These are phyloP conservation scores for Tapirus indicus DNA, from an alignment of 2,797 vertebrate species.

Conservation along the genomic window DNA sequence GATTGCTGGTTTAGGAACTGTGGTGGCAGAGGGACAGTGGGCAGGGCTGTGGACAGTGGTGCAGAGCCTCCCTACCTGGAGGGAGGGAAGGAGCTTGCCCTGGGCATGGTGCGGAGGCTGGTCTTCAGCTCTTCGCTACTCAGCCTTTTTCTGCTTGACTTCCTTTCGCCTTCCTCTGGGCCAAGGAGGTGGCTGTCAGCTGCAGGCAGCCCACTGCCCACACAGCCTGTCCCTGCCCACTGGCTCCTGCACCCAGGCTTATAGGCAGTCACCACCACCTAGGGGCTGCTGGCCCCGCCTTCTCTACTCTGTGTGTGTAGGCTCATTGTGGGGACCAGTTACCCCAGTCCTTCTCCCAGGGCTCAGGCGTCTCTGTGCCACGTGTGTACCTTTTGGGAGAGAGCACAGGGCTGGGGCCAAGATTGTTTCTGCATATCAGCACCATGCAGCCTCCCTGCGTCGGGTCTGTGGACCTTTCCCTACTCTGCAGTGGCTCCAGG, in stretches of 20 bases:
- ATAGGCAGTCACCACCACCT: too few relatives aligned
- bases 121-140: neutral
- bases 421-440: neutral
- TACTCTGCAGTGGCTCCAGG: fast-evolving
- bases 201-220: neutral
- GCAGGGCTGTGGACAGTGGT: neutral
- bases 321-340: neutral
- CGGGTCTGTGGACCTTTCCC: neutral
- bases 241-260: neutral
- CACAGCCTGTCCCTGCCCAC: neutral
- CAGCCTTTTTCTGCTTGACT: slow-evolving; percentile 65
- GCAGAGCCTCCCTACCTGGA: neutral
- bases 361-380: too few relatives aligned
- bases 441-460: fast-evolving
- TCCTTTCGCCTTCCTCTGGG: slow-evolving; percentile 56
- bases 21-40: neutral
- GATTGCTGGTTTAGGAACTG: neutral
- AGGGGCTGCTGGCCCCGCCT: neutral
- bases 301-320: neutral
- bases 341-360: neutral
- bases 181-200: slow-evolving; percentile 75
- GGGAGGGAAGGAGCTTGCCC: neutral
- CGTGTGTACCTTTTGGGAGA: neutral
- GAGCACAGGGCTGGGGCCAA: neutral
- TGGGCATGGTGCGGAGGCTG: neutral